A percentile compares a stretch with the other conserved stretches of the same genome.
phyloP scores from a whole-genome alignment of 1,140 invertebrate genomes.

The Lysiphlebus fabarum region DNA sequence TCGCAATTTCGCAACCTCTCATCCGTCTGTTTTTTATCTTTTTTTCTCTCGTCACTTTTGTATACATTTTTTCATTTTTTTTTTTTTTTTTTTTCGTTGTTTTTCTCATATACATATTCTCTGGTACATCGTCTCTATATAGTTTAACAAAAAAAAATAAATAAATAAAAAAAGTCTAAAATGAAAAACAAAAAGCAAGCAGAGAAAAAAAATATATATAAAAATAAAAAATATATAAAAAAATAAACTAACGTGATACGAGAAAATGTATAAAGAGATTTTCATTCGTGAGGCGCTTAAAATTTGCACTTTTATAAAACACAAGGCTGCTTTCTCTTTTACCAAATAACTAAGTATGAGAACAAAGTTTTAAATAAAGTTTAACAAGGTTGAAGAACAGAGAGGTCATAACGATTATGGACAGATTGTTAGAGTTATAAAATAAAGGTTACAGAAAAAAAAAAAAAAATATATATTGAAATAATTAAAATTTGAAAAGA shows the following conservation, averaged over 20 bases:
- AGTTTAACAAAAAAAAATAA: background rate
- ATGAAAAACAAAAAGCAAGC: background rate
- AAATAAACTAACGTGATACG: slow-evolving; percentile 20
- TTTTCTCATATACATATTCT: too few species aligned
- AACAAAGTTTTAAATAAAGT: too few species aligned
- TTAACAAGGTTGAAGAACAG: too few species aligned
- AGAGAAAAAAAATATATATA: background rate
- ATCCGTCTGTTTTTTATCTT: slow-evolving; percentile 11
- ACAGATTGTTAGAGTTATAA: too few species aligned
- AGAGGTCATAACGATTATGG: too few species aligned
- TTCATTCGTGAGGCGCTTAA: slow-evolving; percentile 31
- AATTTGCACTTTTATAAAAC: slow-evolving; percentile 38
- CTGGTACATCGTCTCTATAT: too few species aligned
- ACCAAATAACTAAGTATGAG: background rate
- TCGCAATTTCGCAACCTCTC: slow-evolving; percentile 34
- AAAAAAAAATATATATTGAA: too few species aligned
- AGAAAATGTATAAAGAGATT: slow-evolving; percentile 29
- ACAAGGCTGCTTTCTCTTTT: background rate
- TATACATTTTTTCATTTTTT: background rate
- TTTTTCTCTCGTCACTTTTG: slow-evolving; percentile 6
- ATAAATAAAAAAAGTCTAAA: background rate
- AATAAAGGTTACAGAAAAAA: too few species aligned
- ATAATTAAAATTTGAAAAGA: too few species aligned
- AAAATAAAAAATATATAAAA: slow-evolving; percentile 8
- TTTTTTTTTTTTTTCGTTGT: too few species aligned